phyloP scores from a whole-genome alignment of 2,797 vertebrate genomes.

The Synanceia verrucosa region DNA sequence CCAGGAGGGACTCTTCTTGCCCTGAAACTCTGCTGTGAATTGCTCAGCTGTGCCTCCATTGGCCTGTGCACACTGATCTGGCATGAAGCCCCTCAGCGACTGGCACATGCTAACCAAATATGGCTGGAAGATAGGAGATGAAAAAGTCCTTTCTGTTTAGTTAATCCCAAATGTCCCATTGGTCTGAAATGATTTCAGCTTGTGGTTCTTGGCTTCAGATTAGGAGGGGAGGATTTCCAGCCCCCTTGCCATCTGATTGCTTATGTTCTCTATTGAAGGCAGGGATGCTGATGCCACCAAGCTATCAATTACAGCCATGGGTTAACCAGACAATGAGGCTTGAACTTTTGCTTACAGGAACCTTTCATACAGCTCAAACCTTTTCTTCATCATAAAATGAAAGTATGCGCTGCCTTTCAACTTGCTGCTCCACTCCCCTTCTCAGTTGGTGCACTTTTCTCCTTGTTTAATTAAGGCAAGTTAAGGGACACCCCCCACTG shows the following conservation, averaged over 20 bases:
- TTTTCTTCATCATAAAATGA: not conserved
- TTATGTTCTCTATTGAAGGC: constrained; percentile 39
- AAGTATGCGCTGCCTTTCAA: not conserved
- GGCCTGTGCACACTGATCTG: constrained; percentile 54
- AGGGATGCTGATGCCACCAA: constrained; percentile 40
- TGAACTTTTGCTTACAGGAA: constrained; percentile 3
- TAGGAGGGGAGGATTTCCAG: constrained; percentile 50
- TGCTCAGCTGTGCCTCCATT: constrained; percentile 45
- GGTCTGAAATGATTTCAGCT: constrained; percentile 65
- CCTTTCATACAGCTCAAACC: not conserved
- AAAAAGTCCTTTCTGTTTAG: constrained; percentile 61
- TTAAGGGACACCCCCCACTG: constrained; percentile 54
- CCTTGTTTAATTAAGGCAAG: constrained; percentile 63
- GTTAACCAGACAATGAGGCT: not conserved
- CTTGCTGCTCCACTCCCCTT: constrained; percentile 4
- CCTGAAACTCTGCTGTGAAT: constrained; percentile 46
- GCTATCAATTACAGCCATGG: constrained; percentile 5
- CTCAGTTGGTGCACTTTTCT: constrained; percentile 32
- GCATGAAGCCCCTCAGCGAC: constrained; percentile 28
- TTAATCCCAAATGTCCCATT: constrained; percentile 67
- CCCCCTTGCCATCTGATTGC: constrained; percentile 66
- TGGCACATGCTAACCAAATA: constrained; percentile 47
- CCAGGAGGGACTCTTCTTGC: constrained; percentile 45
- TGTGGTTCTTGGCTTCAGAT: constrained; percentile 62
- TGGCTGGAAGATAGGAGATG: constrained; percentile 58